Evolutionary conservation across 2,888 invertebrate genomes (phyloP).

Genomic region (Elmis aenea): DNA sequence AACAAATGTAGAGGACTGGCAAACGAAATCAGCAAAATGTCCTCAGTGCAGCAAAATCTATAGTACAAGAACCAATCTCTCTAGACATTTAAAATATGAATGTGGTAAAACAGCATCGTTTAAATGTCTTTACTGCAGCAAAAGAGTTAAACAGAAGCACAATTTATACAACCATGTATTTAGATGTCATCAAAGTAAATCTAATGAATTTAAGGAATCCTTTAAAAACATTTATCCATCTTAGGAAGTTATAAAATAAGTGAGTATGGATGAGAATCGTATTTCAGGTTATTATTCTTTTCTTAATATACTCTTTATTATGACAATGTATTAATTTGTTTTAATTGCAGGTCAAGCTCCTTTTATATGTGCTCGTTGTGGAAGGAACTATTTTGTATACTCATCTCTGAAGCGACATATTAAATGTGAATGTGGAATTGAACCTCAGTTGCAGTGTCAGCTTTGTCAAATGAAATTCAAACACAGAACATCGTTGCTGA

Average conservation of each 20-base stretch:
- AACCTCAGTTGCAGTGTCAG: conserved; percentile 37
- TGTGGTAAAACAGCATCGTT: conserved; percentile 60
- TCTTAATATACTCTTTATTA: too few relatives aligned
- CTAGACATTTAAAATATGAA: conserved; percentile 64
- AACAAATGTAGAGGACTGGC: too few relatives aligned
- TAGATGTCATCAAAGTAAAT: conserved; percentile 39
- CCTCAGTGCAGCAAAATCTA: too few relatives aligned
- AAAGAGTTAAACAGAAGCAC: conserved; percentile 57
- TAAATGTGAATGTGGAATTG: conserved; percentile 45
- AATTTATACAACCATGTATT: conserved; percentile 65
- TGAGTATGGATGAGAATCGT: too few relatives aligned
- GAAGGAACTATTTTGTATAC: conserved; percentile 40
- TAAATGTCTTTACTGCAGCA: conserved; percentile 57
- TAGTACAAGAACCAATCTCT: too few relatives aligned
- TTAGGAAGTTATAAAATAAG: too few relatives aligned
- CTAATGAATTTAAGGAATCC: conserved; percentile 5
- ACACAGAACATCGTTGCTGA: conserved; percentile 14
- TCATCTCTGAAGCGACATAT: conserved; percentile 42
- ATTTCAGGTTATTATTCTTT: conserved; percentile 2
- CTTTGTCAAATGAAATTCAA: conserved; percentile 29
- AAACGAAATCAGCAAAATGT: too few relatives aligned
- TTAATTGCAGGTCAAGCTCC: too few relatives aligned
- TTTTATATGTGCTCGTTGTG: conserved; percentile 39
- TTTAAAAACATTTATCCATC: too few relatives aligned
- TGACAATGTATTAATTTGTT: too few relatives aligned